A percentile compares a stretch with the other conserved stretches of the same genome.
phyloP scores from a whole-genome alignment of 2,888 invertebrate species.

The Caenorhabditis zanzibari region DNA sequence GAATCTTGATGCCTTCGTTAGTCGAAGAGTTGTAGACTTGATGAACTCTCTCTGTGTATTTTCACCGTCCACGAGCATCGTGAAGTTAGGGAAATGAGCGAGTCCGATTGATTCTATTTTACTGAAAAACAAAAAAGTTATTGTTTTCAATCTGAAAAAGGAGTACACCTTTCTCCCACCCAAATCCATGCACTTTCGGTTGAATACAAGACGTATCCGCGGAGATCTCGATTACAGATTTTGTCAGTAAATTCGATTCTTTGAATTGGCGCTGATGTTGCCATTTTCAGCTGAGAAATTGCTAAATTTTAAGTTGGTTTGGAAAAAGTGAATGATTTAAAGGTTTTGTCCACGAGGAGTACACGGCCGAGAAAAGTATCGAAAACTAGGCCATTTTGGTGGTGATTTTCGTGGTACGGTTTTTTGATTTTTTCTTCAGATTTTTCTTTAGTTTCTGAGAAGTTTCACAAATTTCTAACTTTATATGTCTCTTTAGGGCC shows the following conservation, averaged over 20 bases:
- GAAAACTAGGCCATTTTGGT: constrained; percentile 17
- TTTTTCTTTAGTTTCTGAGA: not conserved
- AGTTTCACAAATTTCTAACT: not conserved
- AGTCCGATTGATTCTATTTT: constrained; percentile 62
- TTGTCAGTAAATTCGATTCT: constrained; percentile 51
- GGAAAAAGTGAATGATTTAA: not conserved
- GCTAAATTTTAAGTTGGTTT: too few species aligned
- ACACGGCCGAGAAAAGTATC: constrained; percentile 11
- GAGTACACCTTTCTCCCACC: constrained; percentile 64
- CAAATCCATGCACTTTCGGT: constrained; percentile 69
- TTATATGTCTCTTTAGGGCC: not conserved
- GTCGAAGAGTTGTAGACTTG: constrained; percentile 53
- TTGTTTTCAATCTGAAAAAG: not conserved
- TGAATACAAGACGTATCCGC: constrained; percentile 62
- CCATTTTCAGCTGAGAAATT: constrained; percentile 31
- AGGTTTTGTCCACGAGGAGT: constrained; percentile 30
- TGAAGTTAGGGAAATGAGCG: constrained; percentile 67
- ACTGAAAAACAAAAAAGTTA: constrained; percentile 46
- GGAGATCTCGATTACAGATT: constrained; percentile 56
- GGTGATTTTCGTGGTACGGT: constrained; percentile 5
- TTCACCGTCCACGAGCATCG: constrained; percentile 67
- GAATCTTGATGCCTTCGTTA: constrained; percentile 55
- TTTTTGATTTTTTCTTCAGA: not conserved
- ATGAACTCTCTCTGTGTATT: constrained; percentile 62
- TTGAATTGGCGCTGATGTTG: constrained; percentile 34